Evolutionary conservation across 2,888 invertebrate species (phyloP), one percentile per base, ranked within the genome.

Genomic region (Trachelus troglodyta): DNA sequence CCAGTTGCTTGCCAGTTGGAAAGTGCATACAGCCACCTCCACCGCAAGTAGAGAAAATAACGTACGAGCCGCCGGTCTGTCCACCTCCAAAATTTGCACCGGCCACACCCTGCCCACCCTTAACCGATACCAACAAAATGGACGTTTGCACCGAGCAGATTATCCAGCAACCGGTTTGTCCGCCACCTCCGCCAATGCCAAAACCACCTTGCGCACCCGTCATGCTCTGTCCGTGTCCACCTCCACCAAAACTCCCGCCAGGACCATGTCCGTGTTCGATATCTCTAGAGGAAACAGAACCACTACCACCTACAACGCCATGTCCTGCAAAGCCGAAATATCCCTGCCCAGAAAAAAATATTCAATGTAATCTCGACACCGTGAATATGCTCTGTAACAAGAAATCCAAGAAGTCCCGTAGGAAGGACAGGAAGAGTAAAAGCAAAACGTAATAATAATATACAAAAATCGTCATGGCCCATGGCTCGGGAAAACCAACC

Each of bases 211-310:
- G 81, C 4, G 34, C 73, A 0, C 88, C 89, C 0, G 81, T 87
- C 1, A 69, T 82, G 30, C 85, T 90, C 4, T 87, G 89, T 73
- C 85, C 86, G 0, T 90, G 90, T 79, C 80, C 85, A 35, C 88
- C 90, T 12, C 89, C 90, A 0, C 83, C 85, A 1, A 90, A 88
- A 82, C 11, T 90, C 9, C 87, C 85, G 34, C 88, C 90, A 12
- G 89, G 87, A 9, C 81, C 87, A 0, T 90, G 90, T 81, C 90
- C 90, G 4, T 85, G 69, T 69, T 11, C 30, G 12, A 33, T 31
- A 69, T 30, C 69, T 31, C n/a, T 12, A 0, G 0, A 12, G 69
- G 33, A 30, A 4, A 30, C 3, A 30, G 30, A 69, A 69, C 11
- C 12, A 12, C 40, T 40, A 6, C 30, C 30, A n/a, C 74, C 76